A percentile compares a stretch with the other conserved stretches of the same genome.
phyloP scores from a whole-genome alignment of 2,113 vertebrate genomes.

The Zosterops lateralis region DNA sequence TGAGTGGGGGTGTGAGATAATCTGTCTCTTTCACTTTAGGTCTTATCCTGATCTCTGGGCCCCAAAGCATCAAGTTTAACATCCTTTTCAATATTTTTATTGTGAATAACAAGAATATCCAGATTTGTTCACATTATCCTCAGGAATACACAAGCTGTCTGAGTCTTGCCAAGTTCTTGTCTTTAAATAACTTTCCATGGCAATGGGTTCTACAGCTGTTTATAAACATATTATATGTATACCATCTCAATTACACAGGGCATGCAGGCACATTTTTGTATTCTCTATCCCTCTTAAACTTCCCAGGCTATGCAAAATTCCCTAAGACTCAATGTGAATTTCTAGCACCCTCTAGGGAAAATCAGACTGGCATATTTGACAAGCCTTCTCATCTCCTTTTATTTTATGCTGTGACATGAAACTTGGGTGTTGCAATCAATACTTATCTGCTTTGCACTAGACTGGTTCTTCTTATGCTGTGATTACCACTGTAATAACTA shows the following conservation, averaged over 20 bases:
- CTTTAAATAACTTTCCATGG: slow-evolving; percentile 55
- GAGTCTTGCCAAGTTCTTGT: slow-evolving; percentile 4
- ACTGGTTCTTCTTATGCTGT: background rate
- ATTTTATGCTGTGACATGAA: slow-evolving; percentile 41
- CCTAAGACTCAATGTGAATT: slow-evolving; percentile 22
- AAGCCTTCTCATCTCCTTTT: slow-evolving; percentile 32
- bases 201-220: slow-evolving; percentile 44
- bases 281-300: background rate
- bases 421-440: slow-evolving; percentile 48
- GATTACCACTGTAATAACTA: slow-evolving; percentile 21
- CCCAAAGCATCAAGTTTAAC: slow-evolving; percentile 29
- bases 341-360: slow-evolving; percentile 39
- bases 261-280: background rate
- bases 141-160: slow-evolving; percentile 11
- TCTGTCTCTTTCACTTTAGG: slow-evolving; percentile 5
- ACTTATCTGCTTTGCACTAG: slow-evolving; percentile 46
- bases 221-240: slow-evolving; percentile 38
- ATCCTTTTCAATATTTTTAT: slow-evolving; percentile 37
- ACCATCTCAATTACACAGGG: slow-evolving; percentile 30
- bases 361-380: slow-evolving; percentile 25
- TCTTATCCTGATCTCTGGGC: slow-evolving; percentile 8
- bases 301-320: background rate
- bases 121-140: slow-evolving; percentile 58
- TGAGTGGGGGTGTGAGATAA: background rate
- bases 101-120: slow-evolving; percentile 43